Percentiles rank a stretch among this genome's conserved stretches.
phyloP scores from a whole-genome alignment of 2,797 vertebrate species.

The Falco columbarius region DNA sequence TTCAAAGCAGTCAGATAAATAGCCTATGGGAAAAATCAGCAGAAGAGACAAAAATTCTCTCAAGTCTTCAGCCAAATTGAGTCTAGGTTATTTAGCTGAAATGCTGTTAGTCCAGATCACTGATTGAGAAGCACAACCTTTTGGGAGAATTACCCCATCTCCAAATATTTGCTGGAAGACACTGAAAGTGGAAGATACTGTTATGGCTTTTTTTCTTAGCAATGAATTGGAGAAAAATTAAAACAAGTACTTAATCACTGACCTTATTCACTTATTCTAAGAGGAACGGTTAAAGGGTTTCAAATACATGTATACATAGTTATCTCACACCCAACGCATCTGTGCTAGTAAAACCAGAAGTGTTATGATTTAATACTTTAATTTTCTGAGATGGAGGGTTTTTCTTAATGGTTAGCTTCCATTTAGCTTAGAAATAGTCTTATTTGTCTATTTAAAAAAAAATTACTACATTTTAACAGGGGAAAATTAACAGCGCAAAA shows the following conservation, averaged over 20 bases:
- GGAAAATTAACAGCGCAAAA: neutral
- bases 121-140: neutral
- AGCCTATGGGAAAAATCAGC: neutral
- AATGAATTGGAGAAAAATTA: neutral
- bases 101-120: neutral
- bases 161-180: neutral
- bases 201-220: neutral
- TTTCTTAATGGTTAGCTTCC: neutral
- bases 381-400: neutral
- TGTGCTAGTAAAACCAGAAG: neutral
- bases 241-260: neutral
- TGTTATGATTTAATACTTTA: neutral
- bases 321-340: neutral
- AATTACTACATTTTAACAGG: neutral
- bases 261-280: neutral
- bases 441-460: neutral
- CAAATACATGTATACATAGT: neutral
- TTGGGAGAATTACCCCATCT: neutral
- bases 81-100: neutral
- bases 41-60: neutral
- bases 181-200: neutral
- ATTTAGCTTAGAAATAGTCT: neutral
- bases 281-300: neutral
- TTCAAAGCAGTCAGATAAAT: neutral
- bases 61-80: neutral